phyloP scores from a whole-genome alignment of 2,113 vertebrate species.

The Malurus elegans region DNA sequence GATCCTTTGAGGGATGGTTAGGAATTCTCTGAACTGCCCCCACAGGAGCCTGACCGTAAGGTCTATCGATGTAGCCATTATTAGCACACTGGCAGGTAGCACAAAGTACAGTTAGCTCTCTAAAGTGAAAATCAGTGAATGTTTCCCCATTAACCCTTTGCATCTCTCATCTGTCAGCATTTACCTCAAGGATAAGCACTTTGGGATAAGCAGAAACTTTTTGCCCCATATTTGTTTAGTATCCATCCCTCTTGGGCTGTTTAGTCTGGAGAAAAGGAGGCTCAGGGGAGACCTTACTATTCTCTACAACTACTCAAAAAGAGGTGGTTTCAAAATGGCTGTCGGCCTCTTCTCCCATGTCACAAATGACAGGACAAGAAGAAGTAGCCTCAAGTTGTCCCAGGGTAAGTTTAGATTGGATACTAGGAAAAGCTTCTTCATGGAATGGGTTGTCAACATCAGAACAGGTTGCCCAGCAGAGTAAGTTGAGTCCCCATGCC shows the following conservation, averaged over 20 bases:
- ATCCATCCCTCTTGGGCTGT: background rate
- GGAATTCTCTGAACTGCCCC: background rate
- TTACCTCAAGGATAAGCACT: background rate
- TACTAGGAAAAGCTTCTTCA: background rate
- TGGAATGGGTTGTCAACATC: background rate
- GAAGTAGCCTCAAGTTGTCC: background rate
- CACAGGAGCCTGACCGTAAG: background rate
- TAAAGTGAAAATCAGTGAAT: background rate
- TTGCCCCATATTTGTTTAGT: background rate
- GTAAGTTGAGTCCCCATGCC: background rate
- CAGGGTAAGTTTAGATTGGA: background rate
- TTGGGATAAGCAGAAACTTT: background rate
- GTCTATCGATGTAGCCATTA: background rate
- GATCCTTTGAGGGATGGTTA: background rate
- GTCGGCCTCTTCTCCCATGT: background rate
- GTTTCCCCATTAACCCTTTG: background rate
- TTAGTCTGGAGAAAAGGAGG: background rate
- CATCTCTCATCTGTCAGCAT: background rate
- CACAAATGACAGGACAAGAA: background rate
- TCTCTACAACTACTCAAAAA: background rate
- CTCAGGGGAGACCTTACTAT: accelerated
- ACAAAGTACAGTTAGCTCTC: background rate
- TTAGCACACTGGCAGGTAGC: background rate
- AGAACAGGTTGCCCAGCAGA: background rate
- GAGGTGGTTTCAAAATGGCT: background rate